Conservation (phyloP, 2,797 vertebrate genomes). For the Crocidura indochinensis region DNA sequence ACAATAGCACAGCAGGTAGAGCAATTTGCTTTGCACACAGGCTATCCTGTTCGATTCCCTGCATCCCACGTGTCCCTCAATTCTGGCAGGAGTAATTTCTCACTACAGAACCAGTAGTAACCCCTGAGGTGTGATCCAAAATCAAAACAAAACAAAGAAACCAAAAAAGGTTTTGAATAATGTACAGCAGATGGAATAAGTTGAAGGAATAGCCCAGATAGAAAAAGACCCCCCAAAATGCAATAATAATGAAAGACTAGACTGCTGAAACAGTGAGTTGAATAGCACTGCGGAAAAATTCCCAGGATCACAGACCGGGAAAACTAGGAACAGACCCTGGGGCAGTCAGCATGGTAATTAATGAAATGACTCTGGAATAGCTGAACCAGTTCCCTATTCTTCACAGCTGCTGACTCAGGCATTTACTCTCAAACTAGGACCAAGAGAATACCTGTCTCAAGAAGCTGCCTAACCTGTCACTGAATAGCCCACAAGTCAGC, state of each 20-base stretch:
- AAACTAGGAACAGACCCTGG: conserved; percentile 5
- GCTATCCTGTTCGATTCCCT: too few species aligned
- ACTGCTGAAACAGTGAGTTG: conserved; percentile 8
- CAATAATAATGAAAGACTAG: background rate
- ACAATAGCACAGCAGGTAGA: too few species aligned
- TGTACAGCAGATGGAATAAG: conserved; percentile 16
- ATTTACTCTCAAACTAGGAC: background rate
- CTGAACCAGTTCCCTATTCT: background rate
- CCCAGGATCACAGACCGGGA: background rate
- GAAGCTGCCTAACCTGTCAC: background rate
- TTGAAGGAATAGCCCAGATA: background rate
- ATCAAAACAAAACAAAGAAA: too few species aligned
- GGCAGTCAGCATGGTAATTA: background rate
- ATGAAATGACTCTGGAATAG: conserved; percentile 7
- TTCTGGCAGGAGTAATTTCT: too few species aligned
- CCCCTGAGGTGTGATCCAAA: too few species aligned
- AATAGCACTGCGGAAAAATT: background rate
- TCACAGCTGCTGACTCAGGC: conserved; percentile 28
- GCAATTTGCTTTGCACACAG: too few species aligned
- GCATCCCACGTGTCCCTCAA: too few species aligned
- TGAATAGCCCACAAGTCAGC: background rate
- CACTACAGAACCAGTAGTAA: too few species aligned
- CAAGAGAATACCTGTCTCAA: background rate
- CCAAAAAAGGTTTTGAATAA: conserved; percentile 35
- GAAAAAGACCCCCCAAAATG: conserved; percentile 28